phyloP scores from a whole-genome alignment of 2,888 invertebrate genomes.

The Drosophila mercatorum region DNA sequence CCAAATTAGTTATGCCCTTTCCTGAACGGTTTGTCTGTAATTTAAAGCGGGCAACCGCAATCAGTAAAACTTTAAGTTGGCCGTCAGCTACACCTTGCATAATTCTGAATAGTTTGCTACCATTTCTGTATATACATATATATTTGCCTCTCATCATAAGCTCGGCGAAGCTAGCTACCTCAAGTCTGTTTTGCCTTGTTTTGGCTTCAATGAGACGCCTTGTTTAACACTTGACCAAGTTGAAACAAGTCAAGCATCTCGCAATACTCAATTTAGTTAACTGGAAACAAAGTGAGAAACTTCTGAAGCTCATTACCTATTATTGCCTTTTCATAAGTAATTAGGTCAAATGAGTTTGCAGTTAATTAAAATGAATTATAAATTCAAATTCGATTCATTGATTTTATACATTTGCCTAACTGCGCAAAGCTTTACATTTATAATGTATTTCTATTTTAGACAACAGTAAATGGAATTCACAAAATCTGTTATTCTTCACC shows the following conservation, averaged over 20 bases:
- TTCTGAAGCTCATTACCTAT: constrained; percentile 2
- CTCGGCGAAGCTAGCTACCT: background rate
- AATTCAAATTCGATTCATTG: background rate
- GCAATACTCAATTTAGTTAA: constrained; percentile 13
- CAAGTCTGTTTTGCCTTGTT: constrained; percentile 18
- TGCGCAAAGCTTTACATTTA: background rate
- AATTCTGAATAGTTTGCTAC: background rate
- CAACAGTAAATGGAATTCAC: too few relatives aligned
- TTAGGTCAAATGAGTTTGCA: constrained; percentile 4
- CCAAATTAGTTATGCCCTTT: constrained; percentile 41
- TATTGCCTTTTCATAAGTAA: constrained; percentile 19
- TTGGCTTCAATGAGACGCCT: constrained; percentile 17
- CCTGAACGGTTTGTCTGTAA: constrained; percentile 4
- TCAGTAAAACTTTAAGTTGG: constrained; percentile 12
- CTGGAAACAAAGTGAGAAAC: background rate
- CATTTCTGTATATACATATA: background rate
- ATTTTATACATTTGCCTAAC: background rate
- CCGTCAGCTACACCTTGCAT: background rate
- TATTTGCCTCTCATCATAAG: constrained; percentile 6
- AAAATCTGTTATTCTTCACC: background rate
- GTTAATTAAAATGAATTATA: constrained; percentile 19
- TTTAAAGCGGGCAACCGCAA: constrained; percentile 15
- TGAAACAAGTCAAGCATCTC: constrained; percentile 7
- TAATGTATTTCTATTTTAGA: background rate
- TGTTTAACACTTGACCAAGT: constrained; percentile 28